Evolutionary conservation across 2,797 vertebrate genomes (phyloP), one percentile per base, ranked within the genome.

Genomic region (Cryptoblepharus egeriae): DNA sequence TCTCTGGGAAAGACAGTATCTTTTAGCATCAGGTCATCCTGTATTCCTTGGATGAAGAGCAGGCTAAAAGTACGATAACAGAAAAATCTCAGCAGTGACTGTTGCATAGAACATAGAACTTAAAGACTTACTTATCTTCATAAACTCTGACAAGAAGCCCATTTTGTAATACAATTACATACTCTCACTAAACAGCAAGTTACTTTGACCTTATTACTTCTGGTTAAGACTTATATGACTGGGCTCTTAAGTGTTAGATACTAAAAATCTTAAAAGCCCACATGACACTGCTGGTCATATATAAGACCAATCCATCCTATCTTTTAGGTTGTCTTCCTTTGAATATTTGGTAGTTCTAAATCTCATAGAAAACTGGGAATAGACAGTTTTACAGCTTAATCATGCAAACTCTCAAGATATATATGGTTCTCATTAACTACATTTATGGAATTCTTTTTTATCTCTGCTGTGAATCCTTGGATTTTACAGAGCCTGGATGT

Each of bases 281-380:
- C n/a, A 39, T 13, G 39, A 61, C n/a, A 67, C 35, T 57, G 71
- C 30, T 39, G 68, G 30, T 28, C 64, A 26, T 32, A 35, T 69
- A 75, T 18, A 68, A 75, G 42, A 61, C 52, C 30, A 42, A 9
- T 32, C 58, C 9, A 35, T 24, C 45, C 55, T 77, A 1, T 18
- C 18, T 77, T 79, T 26, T 79, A 68, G 24, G 79, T 32, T 74
- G 60, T 52, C 39, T 68, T 61, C 5, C 30, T 79, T 67, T 60
- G 39, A 75, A 7, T n/a, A 72, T 77, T 65, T 28, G 28, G 79
- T 64, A 86, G 39, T 57, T 67, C 81, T 89, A 81, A 90, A 89
- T 79, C 83, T 92, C 90, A 93, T 90, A 93, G 91, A 94, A 93
- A 95, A 95, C 88, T 94, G 93, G 92, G 94, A 92, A 90, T 85